Evolutionary conservation across 2,113 vertebrate genomes (phyloP).

Genomic region (Speoplatyrhinus poulsoni): DNA sequence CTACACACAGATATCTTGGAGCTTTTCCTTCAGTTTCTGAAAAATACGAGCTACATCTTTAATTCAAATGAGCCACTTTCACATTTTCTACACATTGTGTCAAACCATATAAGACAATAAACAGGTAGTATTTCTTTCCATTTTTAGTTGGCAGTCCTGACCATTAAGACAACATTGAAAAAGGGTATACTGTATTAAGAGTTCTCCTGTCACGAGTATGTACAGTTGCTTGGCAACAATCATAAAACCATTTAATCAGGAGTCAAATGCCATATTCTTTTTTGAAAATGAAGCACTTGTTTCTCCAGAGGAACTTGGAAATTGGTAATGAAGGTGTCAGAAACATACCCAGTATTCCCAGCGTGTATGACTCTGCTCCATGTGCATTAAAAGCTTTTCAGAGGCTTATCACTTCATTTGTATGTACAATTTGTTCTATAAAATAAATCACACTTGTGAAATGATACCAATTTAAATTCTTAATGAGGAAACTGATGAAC

Average conservation of each 20-base stretch:
- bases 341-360: constrained; percentile 40
- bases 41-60: constrained; percentile 33
- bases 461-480: constrained; percentile 20
- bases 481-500: constrained; percentile 16
- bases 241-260: constrained; percentile 34
- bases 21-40: constrained; percentile 28
- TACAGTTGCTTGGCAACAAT: constrained; percentile 63
- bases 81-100: constrained; percentile 15
- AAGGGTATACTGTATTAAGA: constrained; percentile 21
- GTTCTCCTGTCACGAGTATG: constrained; percentile 32
- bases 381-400: constrained; percentile 13
- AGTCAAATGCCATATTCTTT: constrained; percentile 33
- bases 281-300: constrained; percentile 29
- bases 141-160: constrained; percentile 32
- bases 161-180: constrained; percentile 20
- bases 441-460: constrained; percentile 11
- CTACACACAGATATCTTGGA: constrained; percentile 21
- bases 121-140: neutral
- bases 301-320: constrained; percentile 24
- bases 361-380: constrained; percentile 62
- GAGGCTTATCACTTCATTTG: neutral
- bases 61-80: constrained; percentile 24
- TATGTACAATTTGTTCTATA: constrained; percentile 6
- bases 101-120: constrained; percentile 4
- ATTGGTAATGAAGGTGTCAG: constrained; percentile 18